Conservation (phyloP, 2,113 vertebrate genomes). For the Coptodon rendalli region DNA sequence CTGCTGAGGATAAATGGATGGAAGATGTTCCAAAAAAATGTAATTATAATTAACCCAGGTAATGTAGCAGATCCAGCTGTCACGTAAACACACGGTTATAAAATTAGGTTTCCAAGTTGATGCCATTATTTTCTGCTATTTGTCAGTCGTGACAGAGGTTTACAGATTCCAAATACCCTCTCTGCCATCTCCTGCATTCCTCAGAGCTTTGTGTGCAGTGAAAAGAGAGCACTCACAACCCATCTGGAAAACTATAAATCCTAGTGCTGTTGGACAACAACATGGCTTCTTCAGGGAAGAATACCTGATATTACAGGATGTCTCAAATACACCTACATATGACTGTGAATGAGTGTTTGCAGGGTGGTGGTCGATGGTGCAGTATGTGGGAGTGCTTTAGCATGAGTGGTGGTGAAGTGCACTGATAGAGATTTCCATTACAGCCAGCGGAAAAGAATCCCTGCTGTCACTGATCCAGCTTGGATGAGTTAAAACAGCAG, state of each 20-base stretch:
- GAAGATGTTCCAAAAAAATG: not conserved
- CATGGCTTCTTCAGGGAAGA: not conserved
- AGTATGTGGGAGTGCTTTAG: constrained; percentile 18
- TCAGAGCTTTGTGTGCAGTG: not conserved
- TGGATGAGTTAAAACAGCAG: constrained; percentile 46
- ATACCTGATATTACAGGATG: not conserved
- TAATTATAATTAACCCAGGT: not conserved
- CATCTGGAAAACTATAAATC: constrained; percentile 32
- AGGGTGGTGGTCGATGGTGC: not conserved
- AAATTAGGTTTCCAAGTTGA: not conserved
- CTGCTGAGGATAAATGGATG: not conserved
- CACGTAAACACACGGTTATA: not conserved
- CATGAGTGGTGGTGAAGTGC: not conserved
- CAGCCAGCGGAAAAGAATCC: constrained; percentile 39
- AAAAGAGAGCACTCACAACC: not conserved
- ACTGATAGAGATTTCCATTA: constrained; percentile 50
- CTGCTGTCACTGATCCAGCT: constrained; percentile 41
- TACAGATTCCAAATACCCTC: constrained; percentile 11
- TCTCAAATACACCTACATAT: not conserved
- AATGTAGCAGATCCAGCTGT: not conserved
- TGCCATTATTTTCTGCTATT: not conserved
- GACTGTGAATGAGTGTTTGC: not conserved
- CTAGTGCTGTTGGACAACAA: not conserved
- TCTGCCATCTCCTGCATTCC: constrained; percentile 33
- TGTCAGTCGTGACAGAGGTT: constrained; percentile 11